Evolutionary conservation across 2,113 vertebrate genomes (phyloP).

Genomic region (Vulpes lagopus): DNA sequence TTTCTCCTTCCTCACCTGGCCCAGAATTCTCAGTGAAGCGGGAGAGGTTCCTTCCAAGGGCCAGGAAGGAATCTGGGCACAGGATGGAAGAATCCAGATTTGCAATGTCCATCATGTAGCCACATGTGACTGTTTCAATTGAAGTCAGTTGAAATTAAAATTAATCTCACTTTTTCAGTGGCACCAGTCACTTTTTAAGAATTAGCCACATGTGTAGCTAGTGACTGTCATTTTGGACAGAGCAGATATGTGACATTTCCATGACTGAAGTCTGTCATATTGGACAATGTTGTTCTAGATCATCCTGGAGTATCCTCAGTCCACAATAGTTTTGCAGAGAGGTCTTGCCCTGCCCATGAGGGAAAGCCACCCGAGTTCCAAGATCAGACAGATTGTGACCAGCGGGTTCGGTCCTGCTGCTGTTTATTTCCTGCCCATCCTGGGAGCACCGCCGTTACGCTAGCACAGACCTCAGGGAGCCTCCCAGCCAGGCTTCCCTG

Average conservation of each 20-base stretch:
- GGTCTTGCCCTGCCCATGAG: background rate
- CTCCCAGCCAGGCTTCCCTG: background rate
- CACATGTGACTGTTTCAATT: background rate
- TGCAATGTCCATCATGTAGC: background rate
- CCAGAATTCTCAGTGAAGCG: background rate
- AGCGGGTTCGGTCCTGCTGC: background rate
- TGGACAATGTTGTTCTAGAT: background rate
- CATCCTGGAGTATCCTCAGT: background rate
- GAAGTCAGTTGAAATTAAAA: background rate
- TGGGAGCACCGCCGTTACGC: background rate
- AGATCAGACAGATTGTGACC: background rate
- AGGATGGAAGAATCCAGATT: background rate
- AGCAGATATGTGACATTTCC: rapidly evolving
- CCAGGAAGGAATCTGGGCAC: background rate
- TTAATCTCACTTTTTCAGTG: background rate
- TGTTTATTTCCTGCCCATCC: background rate
- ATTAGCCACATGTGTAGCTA: background rate
- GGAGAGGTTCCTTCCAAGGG: background rate
- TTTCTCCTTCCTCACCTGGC: background rate
- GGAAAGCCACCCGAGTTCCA: background rate
- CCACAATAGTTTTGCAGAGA: background rate
- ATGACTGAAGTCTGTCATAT: rapidly evolving
- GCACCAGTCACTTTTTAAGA: background rate
- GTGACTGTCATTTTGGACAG: rapidly evolving
- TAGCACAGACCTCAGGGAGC: background rate